Percentiles rank a stretch among this genome's conserved stretches.
phyloP scores from a whole-genome alignment of 2,113 vertebrate species.

The Malurus melanocephalus region DNA sequence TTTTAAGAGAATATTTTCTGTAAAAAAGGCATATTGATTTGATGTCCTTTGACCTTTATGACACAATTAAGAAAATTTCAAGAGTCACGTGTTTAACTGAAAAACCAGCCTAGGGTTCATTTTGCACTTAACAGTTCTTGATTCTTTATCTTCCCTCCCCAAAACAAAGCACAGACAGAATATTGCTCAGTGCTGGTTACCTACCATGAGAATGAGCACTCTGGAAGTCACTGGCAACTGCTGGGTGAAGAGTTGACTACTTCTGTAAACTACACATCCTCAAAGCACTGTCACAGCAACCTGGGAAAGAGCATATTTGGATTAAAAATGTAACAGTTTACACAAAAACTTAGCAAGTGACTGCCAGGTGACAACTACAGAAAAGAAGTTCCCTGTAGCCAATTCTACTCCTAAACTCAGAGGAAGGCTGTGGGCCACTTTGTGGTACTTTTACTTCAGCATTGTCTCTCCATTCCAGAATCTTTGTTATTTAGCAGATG shows the following conservation, averaged over 20 bases:
- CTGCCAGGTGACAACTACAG: background rate
- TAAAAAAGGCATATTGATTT: background rate
- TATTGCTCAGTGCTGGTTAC: background rate
- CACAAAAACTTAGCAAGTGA: background rate
- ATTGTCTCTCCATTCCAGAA: background rate
- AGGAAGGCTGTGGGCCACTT: background rate
- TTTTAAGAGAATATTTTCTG: background rate
- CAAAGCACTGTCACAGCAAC: background rate
- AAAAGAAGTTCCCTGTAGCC: background rate
- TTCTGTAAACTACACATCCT: conserved; percentile 9
- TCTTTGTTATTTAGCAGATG: background rate
- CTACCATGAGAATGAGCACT: conserved; percentile 38
- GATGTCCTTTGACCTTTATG: background rate
- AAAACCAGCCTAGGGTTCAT: background rate
- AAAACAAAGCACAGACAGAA: background rate
- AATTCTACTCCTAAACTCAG: background rate
- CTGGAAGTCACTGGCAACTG: background rate
- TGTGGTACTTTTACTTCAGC: background rate
- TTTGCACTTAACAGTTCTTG: background rate
- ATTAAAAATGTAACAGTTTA: background rate
- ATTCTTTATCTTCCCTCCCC: background rate
- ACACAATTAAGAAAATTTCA: background rate
- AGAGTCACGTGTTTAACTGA: background rate
- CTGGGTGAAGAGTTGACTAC: background rate
- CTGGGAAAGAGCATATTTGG: conserved; percentile 9